Conservation (phyloP, 2,888 invertebrate species). For the Baccha elongata region DNA sequence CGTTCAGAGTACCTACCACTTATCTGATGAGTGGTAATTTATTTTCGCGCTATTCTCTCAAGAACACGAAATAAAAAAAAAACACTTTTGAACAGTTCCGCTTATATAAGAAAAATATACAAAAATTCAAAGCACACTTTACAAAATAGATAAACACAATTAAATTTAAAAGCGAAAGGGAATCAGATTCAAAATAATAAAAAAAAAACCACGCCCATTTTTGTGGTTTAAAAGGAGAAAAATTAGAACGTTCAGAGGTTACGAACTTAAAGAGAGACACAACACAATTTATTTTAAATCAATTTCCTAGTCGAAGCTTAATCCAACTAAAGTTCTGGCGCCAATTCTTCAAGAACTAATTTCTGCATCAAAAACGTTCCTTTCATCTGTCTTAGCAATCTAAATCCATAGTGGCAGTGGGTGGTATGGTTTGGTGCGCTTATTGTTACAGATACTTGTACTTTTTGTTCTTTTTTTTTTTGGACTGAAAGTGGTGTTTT, state of each 20-base stretch:
- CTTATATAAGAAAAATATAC: slow-evolving; percentile 8
- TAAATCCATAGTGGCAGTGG: slow-evolving; percentile 50
- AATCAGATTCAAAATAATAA: slow-evolving; percentile 7
- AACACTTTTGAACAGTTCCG: slow-evolving; percentile 43
- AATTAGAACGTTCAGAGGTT: slow-evolving; percentile 58
- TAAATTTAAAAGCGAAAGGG: slow-evolving; percentile 40
- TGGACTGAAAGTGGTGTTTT: slow-evolving; percentile 27
- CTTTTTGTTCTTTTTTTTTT: neutral
- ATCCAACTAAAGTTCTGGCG: slow-evolving; percentile 43
- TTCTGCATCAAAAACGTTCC: slow-evolving; percentile 26
- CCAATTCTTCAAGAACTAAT: slow-evolving; percentile 17
- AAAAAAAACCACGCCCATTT: slow-evolving; percentile 49
- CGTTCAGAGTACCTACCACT: slow-evolving; percentile 43
- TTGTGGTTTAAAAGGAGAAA: slow-evolving; percentile 25
- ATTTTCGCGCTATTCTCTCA: slow-evolving; percentile 49
- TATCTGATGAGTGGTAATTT: slow-evolving; percentile 57
- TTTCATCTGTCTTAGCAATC: slow-evolving; percentile 40
- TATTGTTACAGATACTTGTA: slow-evolving; percentile 34
- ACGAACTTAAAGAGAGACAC: slow-evolving; percentile 25
- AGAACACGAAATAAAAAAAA: slow-evolving; percentile 25
- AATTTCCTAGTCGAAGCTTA: slow-evolving; percentile 14
- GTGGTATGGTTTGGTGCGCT: slow-evolving; percentile 53
- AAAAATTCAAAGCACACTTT: slow-evolving; percentile 37
- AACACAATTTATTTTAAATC: neutral
- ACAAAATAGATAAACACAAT: slow-evolving; percentile 4